Evolutionary conservation across 2,888 invertebrate genomes (phyloP), one percentile per base, ranked within the genome.

Genomic region (Cheilosia vernalis): DNA sequence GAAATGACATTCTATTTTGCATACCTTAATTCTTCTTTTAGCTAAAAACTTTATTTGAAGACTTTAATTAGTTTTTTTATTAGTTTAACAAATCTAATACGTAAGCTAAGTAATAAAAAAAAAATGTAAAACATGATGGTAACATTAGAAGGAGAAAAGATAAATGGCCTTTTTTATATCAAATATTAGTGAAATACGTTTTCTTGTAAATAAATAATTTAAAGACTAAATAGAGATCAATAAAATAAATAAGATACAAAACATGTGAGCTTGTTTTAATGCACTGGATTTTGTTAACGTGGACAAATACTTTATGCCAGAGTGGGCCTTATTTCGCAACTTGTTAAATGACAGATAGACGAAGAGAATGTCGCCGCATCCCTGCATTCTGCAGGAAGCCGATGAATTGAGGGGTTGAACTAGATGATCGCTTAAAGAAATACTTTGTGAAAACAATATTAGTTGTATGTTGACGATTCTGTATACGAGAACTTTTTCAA

Each of bases 81-180:
- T 27, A 24, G 60, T 60, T 55, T 33, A 55, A n/a, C 17, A 33
- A 55, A 21, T 24, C 13, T 51, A 24, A 51, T 24, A 51, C 47
- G 24, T 73, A 73, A 73, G 73, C 37, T 73, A 30, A 33, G 37
- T 17, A 63, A 17, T 21, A 19, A 61, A 72, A 19, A 33, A 19
- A 53, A 61, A 44, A 55, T 67, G 67, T 67, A 73, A 73, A 78
- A 78, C 67, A 77, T 82, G 30, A 82, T 60, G 56, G 53, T 76
- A 47, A 49, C 47, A 49, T 15, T 27, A 51, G 55, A 67, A 42
- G 70, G 42, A 72, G 42, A 69, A 78, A 63, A 67, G 56, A 78
- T 72, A 85, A 85, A 85, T 85, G 85, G 85, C 85, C 85, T 85
- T 85, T 82, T 85, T 85, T 85, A 85, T 85, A 85, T 85, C 76